Conservation (phyloP, 2,797 vertebrate genomes). For the Tapirus indicus region DNA sequence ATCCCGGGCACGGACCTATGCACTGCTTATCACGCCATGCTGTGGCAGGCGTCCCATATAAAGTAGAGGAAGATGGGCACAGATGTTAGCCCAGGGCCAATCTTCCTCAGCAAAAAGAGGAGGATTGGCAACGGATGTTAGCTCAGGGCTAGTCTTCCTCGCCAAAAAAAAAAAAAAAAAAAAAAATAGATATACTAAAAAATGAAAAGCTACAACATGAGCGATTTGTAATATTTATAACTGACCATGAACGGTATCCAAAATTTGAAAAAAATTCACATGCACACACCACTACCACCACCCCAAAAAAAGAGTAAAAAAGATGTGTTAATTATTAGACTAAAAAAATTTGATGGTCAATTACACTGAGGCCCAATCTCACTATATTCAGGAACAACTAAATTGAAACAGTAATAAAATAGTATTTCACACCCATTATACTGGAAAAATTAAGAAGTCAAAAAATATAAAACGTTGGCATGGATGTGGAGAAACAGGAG, state of each 20-base stretch:
- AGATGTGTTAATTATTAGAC: neutral
- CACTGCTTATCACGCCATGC: too few species aligned
- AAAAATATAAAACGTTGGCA: neutral
- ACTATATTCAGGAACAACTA: neutral
- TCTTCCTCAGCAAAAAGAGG: too few species aligned
- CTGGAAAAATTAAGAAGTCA: neutral
- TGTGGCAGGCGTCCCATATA: too few species aligned
- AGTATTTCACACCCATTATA: neutral
- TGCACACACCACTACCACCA: neutral
- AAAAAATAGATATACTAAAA: neutral
- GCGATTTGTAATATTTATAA: neutral
- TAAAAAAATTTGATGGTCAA: neutral
- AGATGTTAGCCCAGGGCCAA: too few species aligned
- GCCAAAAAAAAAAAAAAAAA: neutral
- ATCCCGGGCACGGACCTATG: too few species aligned
- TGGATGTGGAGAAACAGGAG: neutral
- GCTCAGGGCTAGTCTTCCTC: too few species aligned
- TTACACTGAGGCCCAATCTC: neutral
- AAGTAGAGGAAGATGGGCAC: too few species aligned
- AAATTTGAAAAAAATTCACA: neutral
- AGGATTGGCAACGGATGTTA: too few species aligned
- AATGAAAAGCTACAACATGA: neutral
- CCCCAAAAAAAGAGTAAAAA: neutral
- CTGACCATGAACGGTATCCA: neutral
- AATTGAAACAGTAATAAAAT: slow-evolving; percentile 8